These are phyloP conservation scores for Scaptomyza caliginosa DNA, from an alignment of 2,888 invertebrate species.

Conservation along the genomic window DNA sequence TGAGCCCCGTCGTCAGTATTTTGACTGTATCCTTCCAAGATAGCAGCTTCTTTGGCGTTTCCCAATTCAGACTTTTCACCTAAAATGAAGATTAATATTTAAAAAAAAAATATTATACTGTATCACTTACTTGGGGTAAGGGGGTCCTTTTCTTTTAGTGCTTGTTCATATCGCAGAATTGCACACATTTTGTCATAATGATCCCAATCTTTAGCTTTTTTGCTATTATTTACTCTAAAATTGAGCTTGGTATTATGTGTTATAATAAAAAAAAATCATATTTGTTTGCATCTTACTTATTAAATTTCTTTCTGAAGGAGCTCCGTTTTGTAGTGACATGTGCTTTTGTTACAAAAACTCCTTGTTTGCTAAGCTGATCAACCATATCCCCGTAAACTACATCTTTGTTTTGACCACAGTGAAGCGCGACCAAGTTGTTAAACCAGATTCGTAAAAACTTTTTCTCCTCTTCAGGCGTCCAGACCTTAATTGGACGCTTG, in stretches of 20 bases:
- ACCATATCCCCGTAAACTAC: slow-evolving; percentile 15
- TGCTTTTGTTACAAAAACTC: slow-evolving; percentile 4
- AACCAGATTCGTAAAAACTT: slow-evolving; percentile 31
- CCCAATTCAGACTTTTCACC: slow-evolving; percentile 5
- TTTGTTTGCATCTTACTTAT: not conserved
- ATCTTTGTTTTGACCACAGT: not conserved
- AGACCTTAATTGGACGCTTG: not conserved
- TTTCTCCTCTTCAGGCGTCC: slow-evolving; percentile 24
- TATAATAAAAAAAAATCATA: no score
- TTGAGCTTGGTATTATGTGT: not conserved
- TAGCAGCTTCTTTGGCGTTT: slow-evolving; percentile 9
- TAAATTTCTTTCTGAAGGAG: slow-evolving; percentile 31
- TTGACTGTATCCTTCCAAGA: slow-evolving; percentile 1
- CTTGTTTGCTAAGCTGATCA: slow-evolving; percentile 13
- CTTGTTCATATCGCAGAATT: slow-evolving; percentile 11
- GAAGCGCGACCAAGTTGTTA: not conserved
- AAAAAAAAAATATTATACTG: not conserved
- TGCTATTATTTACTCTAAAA: not conserved
- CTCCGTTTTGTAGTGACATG: slow-evolving; percentile 39
- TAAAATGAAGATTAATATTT: not conserved
- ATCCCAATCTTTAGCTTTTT: slow-evolving; percentile 1
- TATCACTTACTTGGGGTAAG: slow-evolving; percentile 21
- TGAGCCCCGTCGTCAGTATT: not conserved
- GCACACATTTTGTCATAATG: slow-evolving; percentile 8
- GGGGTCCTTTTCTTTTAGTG: not conserved